Evolutionary conservation across 2,113 vertebrate species (phyloP), one percentile per base, ranked within the genome.

Genomic region (Alaudala cheleensis): DNA sequence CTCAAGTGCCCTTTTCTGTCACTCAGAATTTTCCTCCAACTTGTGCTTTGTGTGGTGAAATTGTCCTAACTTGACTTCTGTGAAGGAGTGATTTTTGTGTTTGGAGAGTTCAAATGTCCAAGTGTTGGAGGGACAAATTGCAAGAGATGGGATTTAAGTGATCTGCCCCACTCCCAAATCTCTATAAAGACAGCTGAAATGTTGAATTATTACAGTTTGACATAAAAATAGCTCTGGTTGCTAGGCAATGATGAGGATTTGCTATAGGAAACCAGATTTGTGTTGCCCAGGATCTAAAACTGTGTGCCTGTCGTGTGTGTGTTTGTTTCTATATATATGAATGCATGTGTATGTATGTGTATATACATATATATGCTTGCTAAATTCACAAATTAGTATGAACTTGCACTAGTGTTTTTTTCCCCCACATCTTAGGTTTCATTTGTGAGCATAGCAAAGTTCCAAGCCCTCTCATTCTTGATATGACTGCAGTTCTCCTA

Each of bases 151-250:
- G 40, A 66, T 86, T 85, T 57, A 61, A 85, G 11, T 53, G 4
- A 58, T 90, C 34, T 70, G 14, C 12, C 14, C 5, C 19, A 60
- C 31, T 42, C 28, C 29, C 23, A 73, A 33, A 82, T 83, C 58
- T 85, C 45, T 54, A 50, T 60, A 17, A 82, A 90, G 79, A 53
- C 39, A 86, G 88, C 74, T 50, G 64, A 90, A 82, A 92, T 91
- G 54, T 73, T 82, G 78, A 92, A 79, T 92, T 93, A 91, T 87
- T 93, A 67, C 70, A 93, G 62, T 93, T 89, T 81, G 91, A 80
- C 64, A 86, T 89, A 93, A 92, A 97, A 93, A 96, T 96, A 97
- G 81, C 89, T 89, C 45, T 87, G 69, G 95, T 95, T 95, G 95
- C 92, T 95, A 96, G 91, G 95, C 92, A 93, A 56, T 93, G 77